Conservation (phyloP, 2,888 invertebrate genomes). For the Byasa hedistus region DNA sequence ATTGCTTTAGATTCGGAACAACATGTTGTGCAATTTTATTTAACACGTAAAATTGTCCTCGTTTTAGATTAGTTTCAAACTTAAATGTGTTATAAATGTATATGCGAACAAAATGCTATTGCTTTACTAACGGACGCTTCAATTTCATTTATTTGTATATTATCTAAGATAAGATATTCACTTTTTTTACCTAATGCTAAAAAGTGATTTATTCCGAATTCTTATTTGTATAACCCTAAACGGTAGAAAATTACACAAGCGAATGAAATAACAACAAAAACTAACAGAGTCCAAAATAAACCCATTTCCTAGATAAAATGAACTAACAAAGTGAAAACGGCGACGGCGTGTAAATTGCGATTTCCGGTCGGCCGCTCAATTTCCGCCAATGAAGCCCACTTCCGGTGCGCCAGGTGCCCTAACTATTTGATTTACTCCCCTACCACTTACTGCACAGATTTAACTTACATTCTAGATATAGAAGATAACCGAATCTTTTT, state of each 20-base stretch:
- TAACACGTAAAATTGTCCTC: too few species aligned
- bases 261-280: constrained; percentile 11
- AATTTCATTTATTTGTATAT: too few species aligned
- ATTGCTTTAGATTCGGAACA: too few species aligned
- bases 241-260: neutral
- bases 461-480: neutral
- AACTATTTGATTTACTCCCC: constrained; percentile 61
- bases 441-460: constrained; percentile 36
- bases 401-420: constrained; percentile 62
- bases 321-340: constrained; percentile 40
- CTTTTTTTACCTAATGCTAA: too few species aligned
- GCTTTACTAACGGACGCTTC: too few species aligned
- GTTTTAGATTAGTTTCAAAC: too few species aligned
- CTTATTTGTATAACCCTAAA: neutral
- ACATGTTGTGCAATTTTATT: too few species aligned
- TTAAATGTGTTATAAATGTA: too few species aligned
- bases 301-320: constrained; percentile 48
- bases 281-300: constrained; percentile 30
- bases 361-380: constrained; percentile 66
- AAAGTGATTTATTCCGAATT: too few species aligned
- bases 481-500: too few species aligned
- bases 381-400: constrained; percentile 65
- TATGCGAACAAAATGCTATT: too few species aligned
- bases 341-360: constrained; percentile 62
- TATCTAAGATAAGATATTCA: too few species aligned